Conservation (phyloP, 2,113 vertebrate genomes). For the Sinocyclocheilus anophthalmus region DNA sequence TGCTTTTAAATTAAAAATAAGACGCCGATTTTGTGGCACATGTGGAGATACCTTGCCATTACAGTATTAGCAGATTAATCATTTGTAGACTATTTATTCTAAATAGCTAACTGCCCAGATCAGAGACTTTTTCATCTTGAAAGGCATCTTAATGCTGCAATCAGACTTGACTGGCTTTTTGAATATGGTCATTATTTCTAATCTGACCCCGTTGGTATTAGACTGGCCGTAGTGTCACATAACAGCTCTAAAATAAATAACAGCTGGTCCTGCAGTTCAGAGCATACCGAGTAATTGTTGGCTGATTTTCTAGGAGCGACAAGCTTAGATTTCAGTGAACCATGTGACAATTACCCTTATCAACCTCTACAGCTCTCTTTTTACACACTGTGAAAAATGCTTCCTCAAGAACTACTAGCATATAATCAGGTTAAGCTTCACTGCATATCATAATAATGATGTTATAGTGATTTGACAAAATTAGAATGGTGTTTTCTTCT, state of each 20-base stretch:
- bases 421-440: background rate
- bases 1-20: background rate
- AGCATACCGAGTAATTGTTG: slow-evolving; percentile 4
- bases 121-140: slow-evolving; percentile 11
- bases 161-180: background rate
- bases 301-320: background rate
- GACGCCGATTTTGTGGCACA: background rate
- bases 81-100: background rate
- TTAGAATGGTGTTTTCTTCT: background rate
- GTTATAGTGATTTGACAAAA: background rate
- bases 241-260: slow-evolving; percentile 20
- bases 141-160: background rate
- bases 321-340: background rate
- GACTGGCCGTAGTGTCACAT: background rate
- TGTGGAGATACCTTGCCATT: background rate
- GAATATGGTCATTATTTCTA: slow-evolving; percentile 2
- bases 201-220: background rate
- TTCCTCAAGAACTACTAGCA: background rate
- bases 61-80: background rate
- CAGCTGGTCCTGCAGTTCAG: background rate
- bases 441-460: background rate
- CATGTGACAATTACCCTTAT: slow-evolving; percentile 23
- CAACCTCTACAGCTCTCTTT: background rate
- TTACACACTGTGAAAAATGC: background rate
- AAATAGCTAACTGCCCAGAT: slow-evolving; percentile 7